These are phyloP conservation scores for Pipistrellus pygmaeus DNA, from an alignment of 2,797 vertebrate genomes.

Conservation along the genomic window DNA sequence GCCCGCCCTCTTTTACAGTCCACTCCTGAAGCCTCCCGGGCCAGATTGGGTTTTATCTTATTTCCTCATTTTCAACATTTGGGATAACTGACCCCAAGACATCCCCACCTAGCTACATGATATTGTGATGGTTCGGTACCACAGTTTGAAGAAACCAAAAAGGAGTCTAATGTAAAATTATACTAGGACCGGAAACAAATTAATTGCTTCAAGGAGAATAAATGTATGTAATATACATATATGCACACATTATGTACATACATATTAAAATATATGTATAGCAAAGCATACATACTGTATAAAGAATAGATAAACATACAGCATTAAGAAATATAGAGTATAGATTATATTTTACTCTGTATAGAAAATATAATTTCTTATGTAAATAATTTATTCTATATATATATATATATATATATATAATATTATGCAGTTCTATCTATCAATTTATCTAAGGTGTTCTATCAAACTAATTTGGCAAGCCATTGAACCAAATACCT, in stretches of 20 bases:
- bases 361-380: not conserved
- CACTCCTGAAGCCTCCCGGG: fast-evolving
- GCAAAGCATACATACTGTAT: not conserved
- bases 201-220: not conserved
- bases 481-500: not conserved
- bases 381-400: not conserved
- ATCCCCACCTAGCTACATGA: not conserved
- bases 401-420: too few species aligned
- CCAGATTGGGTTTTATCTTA: not conserved
- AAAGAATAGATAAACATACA: not conserved
- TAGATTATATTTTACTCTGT: not conserved
- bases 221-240: not conserved
- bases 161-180: not conserved
- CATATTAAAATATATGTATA: not conserved
- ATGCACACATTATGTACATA: not conserved
- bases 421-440: not conserved
- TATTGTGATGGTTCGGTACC: not conserved
- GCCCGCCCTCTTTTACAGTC: not conserved
- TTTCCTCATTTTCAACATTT: not conserved
- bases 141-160: not conserved
- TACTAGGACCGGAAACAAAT: not conserved
- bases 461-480: not conserved
- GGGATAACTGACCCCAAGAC: not conserved
- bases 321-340: not conserved
- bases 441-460: not conserved